Evolutionary conservation across 53 echinoderm and acorn worm genomes (phyloP), one percentile per base, ranked within the genome.

Genomic region (Arbacia lixula): DNA sequence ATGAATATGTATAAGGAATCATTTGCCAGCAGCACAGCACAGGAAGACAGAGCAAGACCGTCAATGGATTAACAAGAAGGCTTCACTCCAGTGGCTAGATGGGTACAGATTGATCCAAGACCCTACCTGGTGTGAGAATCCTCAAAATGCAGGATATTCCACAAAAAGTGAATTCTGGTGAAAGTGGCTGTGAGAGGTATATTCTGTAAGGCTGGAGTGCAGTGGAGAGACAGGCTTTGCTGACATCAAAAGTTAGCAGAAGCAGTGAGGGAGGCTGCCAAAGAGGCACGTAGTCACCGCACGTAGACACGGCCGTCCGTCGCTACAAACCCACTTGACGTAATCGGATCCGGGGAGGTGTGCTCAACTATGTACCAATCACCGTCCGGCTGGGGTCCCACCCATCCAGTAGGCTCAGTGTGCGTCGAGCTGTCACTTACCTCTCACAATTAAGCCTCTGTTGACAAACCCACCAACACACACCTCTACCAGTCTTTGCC

Each of bases 41-140:
- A n/a, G n/a, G n/a, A n/a, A n/a, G n/a, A n/a, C n/a, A n/a, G n/a
- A n/a, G n/a, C n/a, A n/a, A n/a, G n/a, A n/a, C n/a, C n/a, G n/a
- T n/a, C n/a, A n/a, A n/a, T n/a, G n/a, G n/a, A n/a, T n/a, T n/a
- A n/a, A n/a, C n/a, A n/a, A n/a, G n/a, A n/a, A n/a, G n/a, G n/a
- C n/a, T n/a, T n/a, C n/a, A n/a, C n/a, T n/a, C n/a, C n/a, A n/a
- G n/a, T n/a, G n/a, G n/a, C n/a, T n/a, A n/a, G n/a, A n/a, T n/a
- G n/a, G n/a, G n/a, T n/a, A n/a, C n/a, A n/a, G n/a, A n/a, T n/a
- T n/a, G n/a, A n/a, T n/a, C n/a, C n/a, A 17, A 16, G 17, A 26
- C 12, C 74, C 53, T 74, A 74, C 74, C 74, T 74, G 74, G 74
- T 32, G 33, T 74, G 74, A 74, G 52, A 31, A 8, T 74, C 74